Percentiles rank a stretch among this genome's conserved stretches.
Evolutionary conservation across 2,797 vertebrate genomes (phyloP).

Genomic region (Erithacus rubecula): DNA sequence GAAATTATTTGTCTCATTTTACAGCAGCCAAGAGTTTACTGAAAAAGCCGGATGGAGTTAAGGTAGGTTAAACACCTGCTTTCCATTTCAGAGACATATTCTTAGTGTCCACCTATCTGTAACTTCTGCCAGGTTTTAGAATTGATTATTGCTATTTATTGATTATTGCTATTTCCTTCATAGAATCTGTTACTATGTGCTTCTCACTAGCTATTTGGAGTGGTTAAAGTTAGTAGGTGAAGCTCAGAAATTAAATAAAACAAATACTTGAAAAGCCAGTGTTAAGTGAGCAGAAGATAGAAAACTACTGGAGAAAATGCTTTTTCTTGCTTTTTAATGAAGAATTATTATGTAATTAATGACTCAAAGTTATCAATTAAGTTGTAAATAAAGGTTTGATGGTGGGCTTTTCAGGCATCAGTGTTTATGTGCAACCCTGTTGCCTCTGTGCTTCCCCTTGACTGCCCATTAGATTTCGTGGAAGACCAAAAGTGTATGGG

Average conservation of each 20-base stretch:
- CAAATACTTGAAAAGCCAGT: background rate
- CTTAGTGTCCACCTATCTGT: background rate
- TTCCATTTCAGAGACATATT: background rate
- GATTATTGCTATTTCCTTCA: background rate
- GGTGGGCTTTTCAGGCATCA: background rate
- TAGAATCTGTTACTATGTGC: background rate
- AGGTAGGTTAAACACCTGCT: constrained; percentile 82
- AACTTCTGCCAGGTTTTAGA: background rate
- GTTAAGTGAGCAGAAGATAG: background rate
- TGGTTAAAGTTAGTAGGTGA: background rate
- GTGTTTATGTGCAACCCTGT: background rate
- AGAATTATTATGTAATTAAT: background rate
- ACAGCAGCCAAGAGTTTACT: constrained; percentile 98
- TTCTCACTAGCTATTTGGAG: background rate
- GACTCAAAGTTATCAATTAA: background rate
- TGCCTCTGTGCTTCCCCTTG: background rate
- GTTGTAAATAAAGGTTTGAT: background rate
- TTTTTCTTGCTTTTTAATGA: background rate
- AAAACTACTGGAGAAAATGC: background rate
- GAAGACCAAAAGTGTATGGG: background rate
- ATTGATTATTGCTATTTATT: background rate
- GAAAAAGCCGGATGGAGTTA: constrained; percentile 95
- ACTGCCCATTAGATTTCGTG: background rate
- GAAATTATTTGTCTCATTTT: constrained; percentile 62
- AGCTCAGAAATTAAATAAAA: background rate